A percentile compares a stretch with the other conserved stretches of the same genome.
Evolutionary conservation across 2,113 vertebrate species (phyloP).

Genomic region (Cacatua alba): DNA sequence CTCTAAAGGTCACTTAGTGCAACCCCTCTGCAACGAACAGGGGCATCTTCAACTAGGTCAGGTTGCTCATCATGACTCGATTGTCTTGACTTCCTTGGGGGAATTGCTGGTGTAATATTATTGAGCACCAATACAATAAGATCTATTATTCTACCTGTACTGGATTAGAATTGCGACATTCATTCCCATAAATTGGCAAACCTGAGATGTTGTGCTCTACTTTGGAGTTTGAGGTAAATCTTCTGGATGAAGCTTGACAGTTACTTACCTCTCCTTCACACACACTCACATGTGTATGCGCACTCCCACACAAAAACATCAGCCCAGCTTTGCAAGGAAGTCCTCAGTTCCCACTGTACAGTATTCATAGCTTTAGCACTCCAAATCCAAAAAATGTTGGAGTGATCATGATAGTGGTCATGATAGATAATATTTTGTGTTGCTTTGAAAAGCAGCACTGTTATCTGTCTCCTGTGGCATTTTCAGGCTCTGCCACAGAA

Average conservation of each 20-base stretch:
- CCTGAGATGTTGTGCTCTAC: background rate
- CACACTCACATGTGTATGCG: rapidly evolving
- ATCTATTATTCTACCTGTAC: background rate
- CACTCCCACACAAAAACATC: background rate
- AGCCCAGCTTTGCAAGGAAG: background rate
- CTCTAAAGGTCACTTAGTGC: background rate
- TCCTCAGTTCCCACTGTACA: background rate
- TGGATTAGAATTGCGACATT: background rate
- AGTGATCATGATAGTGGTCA: background rate
- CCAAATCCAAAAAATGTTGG: background rate
- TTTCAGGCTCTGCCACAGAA: background rate
- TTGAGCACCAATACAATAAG: background rate
- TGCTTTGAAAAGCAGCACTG: background rate
- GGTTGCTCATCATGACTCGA: background rate
- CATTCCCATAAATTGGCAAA: background rate
- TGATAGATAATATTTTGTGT: background rate
- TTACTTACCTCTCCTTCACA: background rate
- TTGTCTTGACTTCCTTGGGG: background rate
- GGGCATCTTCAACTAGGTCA: background rate
- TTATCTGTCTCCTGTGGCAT: background rate
- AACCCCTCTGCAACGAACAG: background rate
- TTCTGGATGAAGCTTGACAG: background rate
- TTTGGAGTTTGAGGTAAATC: background rate
- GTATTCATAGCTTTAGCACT: background rate
- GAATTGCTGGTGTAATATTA: background rate